Evolutionary conservation across 2,888 invertebrate species (phyloP), one percentile per base, ranked within the genome.

Genomic region (Osmoderma eremita): DNA sequence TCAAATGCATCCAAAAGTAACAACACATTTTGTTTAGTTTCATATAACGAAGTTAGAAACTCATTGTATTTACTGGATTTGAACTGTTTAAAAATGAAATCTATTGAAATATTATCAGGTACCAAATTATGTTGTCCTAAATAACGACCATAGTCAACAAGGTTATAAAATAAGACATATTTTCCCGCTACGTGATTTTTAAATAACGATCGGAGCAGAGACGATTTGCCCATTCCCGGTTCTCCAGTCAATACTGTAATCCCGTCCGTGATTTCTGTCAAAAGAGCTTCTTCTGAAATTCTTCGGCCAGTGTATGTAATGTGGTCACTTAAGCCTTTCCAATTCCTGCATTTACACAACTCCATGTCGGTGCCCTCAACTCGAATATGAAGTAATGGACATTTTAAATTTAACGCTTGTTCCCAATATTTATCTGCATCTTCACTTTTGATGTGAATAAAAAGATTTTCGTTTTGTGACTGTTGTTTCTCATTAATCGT

Each of bases 141-240:
- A 24, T 50, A 8, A 22, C n/a, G n/a, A 15, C 30, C 24, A 50
- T 30, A 24, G 4, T 13, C n/a, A n/a, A 8, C 30, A 3, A 50
- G 15, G 24, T 50, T 13, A 4, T n/a, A 8, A 24, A 50, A 50
- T 1, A 50, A 10, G 12, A 50, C 50, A 15, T 50, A 50, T 13
- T 50, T 6, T 13, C 30, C 13, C 13, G n/a, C 8, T 1, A 15
- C 22, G 15, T 6, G 30, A 2, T 13, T 22, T 22, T 15, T 22
- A 0, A 50, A 13, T 30, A 50, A 3, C 1, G 1, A 4, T 15
- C 30, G 50, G n/a, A 50, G 24, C 13, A 50, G 13, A 4, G 50
- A 6, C 6, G 50, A 13, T 24, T 50, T 50, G 12, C 50, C 50
- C n/a, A 50, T 50, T n/a, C 50, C 50, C n/a, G 50, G 5, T 13